A percentile compares a stretch with the other conserved stretches of the same genome.
These are phyloP conservation scores for Anthopleura xanthogrammica DNA, from an alignment of 92 coral and sea anemone species.

Conservation along the genomic window DNA sequence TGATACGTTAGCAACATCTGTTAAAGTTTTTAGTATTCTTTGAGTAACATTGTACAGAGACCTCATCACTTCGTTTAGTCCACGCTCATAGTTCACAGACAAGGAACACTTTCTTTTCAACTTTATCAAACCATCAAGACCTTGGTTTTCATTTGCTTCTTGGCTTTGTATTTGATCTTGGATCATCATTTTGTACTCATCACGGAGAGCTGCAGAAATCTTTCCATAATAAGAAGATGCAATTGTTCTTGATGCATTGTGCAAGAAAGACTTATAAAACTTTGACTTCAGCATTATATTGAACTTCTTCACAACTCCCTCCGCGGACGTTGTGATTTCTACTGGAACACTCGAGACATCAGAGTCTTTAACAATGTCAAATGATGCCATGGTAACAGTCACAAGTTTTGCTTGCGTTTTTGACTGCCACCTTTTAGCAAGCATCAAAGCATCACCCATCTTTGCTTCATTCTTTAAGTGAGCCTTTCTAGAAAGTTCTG, in stretches of 20 bases:
- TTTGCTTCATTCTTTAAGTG: slow-evolving; percentile 16
- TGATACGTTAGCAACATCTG: slow-evolving; percentile 6
- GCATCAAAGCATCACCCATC: slow-evolving; percentile 31
- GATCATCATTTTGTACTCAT: slow-evolving; percentile 27
- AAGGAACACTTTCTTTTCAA: slow-evolving; percentile 59
- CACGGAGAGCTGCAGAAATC: slow-evolving; percentile 37
- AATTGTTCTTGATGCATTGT: slow-evolving; percentile 44
- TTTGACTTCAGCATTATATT: background rate
- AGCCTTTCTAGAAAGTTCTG: slow-evolving; percentile 33
- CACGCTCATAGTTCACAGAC: slow-evolving; percentile 59
- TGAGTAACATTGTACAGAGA: slow-evolving; percentile 47
- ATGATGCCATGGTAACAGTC: slow-evolving; percentile 15
- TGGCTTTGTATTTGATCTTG: slow-evolving; percentile 38
- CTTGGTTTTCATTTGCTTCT: slow-evolving; percentile 19
- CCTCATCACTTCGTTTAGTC: slow-evolving; percentile 38
- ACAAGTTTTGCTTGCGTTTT: slow-evolving; percentile 9
- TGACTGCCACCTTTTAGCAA: slow-evolving; percentile 31
- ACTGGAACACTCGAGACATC: slow-evolving; percentile 29
- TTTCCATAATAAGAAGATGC: slow-evolving; percentile 44
- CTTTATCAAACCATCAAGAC: slow-evolving; percentile 23
- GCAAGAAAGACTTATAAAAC: background rate
- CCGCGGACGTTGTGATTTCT: background rate
- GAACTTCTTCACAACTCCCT: slow-evolving; percentile 18
- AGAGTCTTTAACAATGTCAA: slow-evolving; percentile 13
- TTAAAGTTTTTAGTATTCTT: slow-evolving; percentile 22